These are phyloP conservation scores for Cichladusa arquata DNA, from an alignment of 2,113 vertebrate genomes.

Conservation along the genomic window DNA sequence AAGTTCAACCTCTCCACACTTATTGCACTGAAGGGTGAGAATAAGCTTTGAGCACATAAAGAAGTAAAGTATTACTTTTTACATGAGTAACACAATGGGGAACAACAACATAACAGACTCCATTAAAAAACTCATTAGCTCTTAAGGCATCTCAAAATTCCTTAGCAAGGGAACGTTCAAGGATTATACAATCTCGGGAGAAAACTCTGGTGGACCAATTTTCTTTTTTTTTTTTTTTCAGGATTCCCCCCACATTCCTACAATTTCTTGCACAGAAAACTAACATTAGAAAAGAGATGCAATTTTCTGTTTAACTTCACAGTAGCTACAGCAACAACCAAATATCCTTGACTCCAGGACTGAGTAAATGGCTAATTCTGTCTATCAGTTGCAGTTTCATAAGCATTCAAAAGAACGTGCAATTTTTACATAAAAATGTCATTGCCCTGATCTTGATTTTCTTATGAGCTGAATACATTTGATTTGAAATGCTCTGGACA, in stretches of 20 bases:
- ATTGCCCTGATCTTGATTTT: neutral
- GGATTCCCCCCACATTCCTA: neutral
- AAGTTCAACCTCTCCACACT: neutral
- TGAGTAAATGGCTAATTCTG: neutral
- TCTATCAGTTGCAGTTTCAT: neutral
- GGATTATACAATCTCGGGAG: neutral
- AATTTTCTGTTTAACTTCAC: neutral
- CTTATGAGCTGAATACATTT: neutral
- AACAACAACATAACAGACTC: neutral
- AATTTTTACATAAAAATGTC: neutral
- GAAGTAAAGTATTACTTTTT: neutral
- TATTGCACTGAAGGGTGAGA: neutral
- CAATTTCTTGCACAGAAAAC: neutral
- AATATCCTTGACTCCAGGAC: neutral
- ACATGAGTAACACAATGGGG: neutral
- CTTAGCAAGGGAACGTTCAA: neutral
- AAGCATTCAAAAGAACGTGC: neutral
- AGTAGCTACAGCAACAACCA: neutral
- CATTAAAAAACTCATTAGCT: neutral
- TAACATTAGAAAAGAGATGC: neutral
- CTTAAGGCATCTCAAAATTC: neutral
- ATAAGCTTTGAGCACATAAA: neutral
- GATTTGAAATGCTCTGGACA: neutral
- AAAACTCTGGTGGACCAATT: neutral
- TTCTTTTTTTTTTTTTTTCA: neutral